Percentiles rank a stretch among this genome's conserved stretches.
Conservation (phyloP, 2,797 vertebrate genomes). For the Harpagifer antarcticus region DNA sequence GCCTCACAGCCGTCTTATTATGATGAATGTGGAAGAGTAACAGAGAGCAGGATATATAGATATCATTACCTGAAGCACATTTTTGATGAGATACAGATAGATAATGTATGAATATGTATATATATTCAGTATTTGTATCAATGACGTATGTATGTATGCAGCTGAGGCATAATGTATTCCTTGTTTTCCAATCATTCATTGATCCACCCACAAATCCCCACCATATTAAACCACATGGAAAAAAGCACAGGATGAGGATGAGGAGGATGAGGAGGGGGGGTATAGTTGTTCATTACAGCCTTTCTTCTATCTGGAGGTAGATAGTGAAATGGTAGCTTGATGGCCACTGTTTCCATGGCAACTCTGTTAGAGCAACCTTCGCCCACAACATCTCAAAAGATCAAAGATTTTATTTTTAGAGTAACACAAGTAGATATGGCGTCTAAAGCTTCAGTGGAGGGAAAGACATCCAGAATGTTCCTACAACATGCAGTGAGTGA, state of each 20-base stretch:
- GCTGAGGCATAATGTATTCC: slow-evolving; percentile 24
- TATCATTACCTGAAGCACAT: slow-evolving; percentile 54
- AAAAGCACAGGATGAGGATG: background rate
- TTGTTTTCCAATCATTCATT: slow-evolving; percentile 32
- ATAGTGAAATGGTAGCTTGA: slow-evolving; percentile 74
- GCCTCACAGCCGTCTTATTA: slow-evolving; percentile 34
- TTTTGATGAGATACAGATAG: slow-evolving; percentile 29
- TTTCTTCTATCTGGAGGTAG: slow-evolving; percentile 74
- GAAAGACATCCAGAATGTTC: slow-evolving; percentile 1
- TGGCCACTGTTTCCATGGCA: slow-evolving; percentile 86
- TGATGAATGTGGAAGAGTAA: slow-evolving; percentile 48
- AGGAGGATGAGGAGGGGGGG: background rate
- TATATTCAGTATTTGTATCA: slow-evolving; percentile 21
- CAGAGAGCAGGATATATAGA: slow-evolving; percentile 37
- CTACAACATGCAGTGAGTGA: background rate
- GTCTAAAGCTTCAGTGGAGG: slow-evolving; percentile 21
- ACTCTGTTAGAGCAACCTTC: slow-evolving; percentile 76
- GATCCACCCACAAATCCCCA: slow-evolving; percentile 56
- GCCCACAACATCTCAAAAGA: slow-evolving; percentile 79
- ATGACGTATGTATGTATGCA: slow-evolving; percentile 8
- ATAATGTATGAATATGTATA: slow-evolving; percentile 3
- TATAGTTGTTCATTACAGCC: slow-evolving; percentile 72
- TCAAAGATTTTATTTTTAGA: slow-evolving; percentile 72
- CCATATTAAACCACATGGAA: slow-evolving; percentile 49
- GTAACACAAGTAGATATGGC: slow-evolving; percentile 49